Evolutionary conservation across 2,113 vertebrate genomes (phyloP).

Genomic region (Callopanchax toddi): DNA sequence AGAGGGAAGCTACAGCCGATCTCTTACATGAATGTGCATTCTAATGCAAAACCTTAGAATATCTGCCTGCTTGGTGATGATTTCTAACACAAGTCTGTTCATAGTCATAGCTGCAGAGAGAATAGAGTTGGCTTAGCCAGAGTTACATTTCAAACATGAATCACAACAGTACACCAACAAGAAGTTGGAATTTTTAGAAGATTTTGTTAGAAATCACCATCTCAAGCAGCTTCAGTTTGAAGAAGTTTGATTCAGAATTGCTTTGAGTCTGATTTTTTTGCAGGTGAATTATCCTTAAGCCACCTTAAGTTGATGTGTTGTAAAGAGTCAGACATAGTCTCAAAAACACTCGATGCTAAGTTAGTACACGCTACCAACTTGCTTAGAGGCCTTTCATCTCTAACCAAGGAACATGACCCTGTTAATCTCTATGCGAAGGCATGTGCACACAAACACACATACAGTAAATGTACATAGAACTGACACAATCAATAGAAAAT

Average conservation of each 20-base stretch:
- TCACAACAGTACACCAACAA: neutral
- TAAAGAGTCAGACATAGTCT: constrained; percentile 60
- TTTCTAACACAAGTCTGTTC: constrained; percentile 47
- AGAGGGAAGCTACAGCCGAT: constrained; percentile 46
- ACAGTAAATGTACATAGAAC: constrained; percentile 73
- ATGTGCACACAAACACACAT: constrained; percentile 68
- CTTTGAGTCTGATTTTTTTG: constrained; percentile 21
- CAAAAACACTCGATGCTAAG: constrained; percentile 64
- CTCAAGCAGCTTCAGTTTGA: constrained; percentile 24
- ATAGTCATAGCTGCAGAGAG: constrained; percentile 38
- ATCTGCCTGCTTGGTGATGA: constrained; percentile 22
- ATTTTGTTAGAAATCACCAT: constrained; percentile 24
- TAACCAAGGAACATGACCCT: constrained; percentile 69
- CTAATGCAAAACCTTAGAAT: constrained; percentile 19
- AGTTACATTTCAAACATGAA: constrained; percentile 12
- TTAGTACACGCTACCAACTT: constrained; percentile 60
- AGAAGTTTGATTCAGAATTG: constrained; percentile 25
- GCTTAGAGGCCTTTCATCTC: constrained; percentile 44
- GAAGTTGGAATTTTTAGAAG: constrained; percentile 15
- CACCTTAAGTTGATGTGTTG: constrained; percentile 50
- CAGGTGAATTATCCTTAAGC: constrained; percentile 46
- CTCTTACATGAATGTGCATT: constrained; percentile 17
- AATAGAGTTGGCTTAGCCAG: constrained; percentile 30
- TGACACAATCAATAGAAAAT: constrained; percentile 75
- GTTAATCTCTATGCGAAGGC: constrained; percentile 72